A percentile compares a stretch with the other conserved stretches of the same genome.
Conservation (phyloP, 2,113 vertebrate species). For the Pelecanus crispus region DNA sequence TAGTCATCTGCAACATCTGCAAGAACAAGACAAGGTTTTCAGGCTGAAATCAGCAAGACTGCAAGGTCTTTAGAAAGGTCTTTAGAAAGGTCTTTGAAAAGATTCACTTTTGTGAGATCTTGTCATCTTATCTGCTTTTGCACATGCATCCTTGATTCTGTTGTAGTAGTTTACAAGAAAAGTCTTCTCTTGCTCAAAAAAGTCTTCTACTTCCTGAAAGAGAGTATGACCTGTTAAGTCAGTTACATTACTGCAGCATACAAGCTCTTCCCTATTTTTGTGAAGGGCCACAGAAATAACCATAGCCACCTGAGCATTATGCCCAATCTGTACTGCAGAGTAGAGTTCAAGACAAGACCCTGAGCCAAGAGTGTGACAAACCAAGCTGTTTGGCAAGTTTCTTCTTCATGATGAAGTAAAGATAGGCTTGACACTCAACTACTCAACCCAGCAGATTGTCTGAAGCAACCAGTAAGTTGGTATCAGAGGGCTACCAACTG, state of each 20-base stretch:
- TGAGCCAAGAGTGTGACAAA: background rate
- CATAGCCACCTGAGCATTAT: background rate
- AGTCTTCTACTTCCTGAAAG: conserved; percentile 93
- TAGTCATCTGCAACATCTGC: conserved; percentile 95
- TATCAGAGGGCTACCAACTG: background rate
- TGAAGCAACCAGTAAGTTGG: background rate
- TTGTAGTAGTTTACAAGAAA: conserved; percentile 92
- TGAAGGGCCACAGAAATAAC: background rate
- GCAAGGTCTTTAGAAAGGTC: background rate
- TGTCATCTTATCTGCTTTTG: conserved; percentile 97
- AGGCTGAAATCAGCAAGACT: conserved; percentile 1
- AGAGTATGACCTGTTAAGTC: background rate
- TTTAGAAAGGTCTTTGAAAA: background rate
- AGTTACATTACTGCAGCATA: background rate
- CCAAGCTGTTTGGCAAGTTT: background rate
- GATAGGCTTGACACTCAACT: background rate
- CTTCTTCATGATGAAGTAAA: background rate
- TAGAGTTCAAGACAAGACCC: background rate
- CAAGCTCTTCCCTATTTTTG: background rate
- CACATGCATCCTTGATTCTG: conserved; percentile 93
- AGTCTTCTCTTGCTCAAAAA: conserved; percentile 97
- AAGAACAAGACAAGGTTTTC: conserved; percentile 44
- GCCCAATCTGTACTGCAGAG: background rate
- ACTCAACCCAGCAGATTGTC: background rate
- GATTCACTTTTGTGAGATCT: conserved; percentile 90